A percentile compares a stretch with the other conserved stretches of the same genome.
phyloP scores from a whole-genome alignment of 2,113 vertebrate species.

The Lagopus leucura region DNA sequence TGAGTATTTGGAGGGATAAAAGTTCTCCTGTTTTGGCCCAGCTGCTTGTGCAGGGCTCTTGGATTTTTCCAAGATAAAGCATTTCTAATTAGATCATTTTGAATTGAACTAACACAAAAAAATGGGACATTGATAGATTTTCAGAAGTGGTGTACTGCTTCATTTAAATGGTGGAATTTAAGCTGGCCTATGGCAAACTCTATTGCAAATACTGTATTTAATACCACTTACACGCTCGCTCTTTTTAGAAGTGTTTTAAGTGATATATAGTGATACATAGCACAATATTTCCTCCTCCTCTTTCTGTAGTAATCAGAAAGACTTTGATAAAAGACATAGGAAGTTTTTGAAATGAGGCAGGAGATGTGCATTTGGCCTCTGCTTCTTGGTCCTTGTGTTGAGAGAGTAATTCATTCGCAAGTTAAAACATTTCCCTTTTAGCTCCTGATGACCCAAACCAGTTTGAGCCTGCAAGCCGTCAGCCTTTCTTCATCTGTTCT shows the following conservation, averaged over 20 bases:
- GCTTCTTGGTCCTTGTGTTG: neutral
- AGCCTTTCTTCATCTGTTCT: slow-evolving; percentile 1
- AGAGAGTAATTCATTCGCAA: neutral
- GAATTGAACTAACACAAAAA: neutral
- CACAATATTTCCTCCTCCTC: neutral
- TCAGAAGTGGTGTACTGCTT: neutral
- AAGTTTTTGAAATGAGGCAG: neutral
- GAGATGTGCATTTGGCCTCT: neutral
- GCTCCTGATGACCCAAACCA: neutral
- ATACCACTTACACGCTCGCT: neutral
- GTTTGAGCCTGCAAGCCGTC: neutral
- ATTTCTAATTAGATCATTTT: neutral
- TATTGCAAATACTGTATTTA: neutral
- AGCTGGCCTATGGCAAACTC: neutral
- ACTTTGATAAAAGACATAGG: neutral
- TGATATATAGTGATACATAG: neutral
- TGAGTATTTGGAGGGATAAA: neutral
- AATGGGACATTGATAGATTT: neutral
- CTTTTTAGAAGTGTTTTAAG: neutral
- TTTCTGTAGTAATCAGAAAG: slow-evolving; percentile 4
- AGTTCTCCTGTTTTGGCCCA: neutral
- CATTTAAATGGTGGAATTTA: neutral
- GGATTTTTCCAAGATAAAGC: neutral
- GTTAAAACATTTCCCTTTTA: neutral
- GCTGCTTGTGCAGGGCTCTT: neutral